Conservation (phyloP, 64 coral and sea anemone species). For the Platygyra sinensis region DNA sequence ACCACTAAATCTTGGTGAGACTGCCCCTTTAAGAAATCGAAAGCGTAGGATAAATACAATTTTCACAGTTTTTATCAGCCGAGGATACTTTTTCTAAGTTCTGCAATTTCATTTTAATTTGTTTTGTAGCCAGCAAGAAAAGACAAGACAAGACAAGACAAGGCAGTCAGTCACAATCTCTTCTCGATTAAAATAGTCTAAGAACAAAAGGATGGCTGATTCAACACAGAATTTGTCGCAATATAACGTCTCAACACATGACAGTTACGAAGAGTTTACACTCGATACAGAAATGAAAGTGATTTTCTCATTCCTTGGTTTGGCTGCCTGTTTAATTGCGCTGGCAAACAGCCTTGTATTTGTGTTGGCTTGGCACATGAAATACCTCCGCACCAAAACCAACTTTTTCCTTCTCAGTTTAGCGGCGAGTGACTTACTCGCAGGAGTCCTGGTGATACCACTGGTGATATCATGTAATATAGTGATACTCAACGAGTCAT, state of each 20-base stretch:
- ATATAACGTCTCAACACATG: background rate
- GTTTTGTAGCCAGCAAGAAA: too few relatives aligned
- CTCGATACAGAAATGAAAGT: conserved; percentile 21
- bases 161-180: background rate
- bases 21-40: too few relatives aligned
- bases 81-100: too few relatives aligned
- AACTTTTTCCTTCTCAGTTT: conserved; percentile 52
- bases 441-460: conserved; percentile 33
- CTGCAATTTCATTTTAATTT: too few relatives aligned
- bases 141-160: too few relatives aligned
- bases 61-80: too few relatives aligned
- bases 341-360: conserved; percentile 22
- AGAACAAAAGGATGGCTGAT: background rate
- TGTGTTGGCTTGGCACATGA: background rate
- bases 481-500: background rate
- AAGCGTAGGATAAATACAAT: too few relatives aligned
- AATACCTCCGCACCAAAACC: conserved; percentile 29
- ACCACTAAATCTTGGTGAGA: too few relatives aligned
- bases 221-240: background rate
- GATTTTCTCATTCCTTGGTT: conserved; percentile 24
- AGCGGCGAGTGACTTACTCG: conserved; percentile 36
- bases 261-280: background rate
- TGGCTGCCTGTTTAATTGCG: conserved; percentile 12
- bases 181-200: background rate
- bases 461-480: conserved; percentile 33